Conservation (phyloP, 2,888 invertebrate genomes). For the Caradrina kadenii region DNA sequence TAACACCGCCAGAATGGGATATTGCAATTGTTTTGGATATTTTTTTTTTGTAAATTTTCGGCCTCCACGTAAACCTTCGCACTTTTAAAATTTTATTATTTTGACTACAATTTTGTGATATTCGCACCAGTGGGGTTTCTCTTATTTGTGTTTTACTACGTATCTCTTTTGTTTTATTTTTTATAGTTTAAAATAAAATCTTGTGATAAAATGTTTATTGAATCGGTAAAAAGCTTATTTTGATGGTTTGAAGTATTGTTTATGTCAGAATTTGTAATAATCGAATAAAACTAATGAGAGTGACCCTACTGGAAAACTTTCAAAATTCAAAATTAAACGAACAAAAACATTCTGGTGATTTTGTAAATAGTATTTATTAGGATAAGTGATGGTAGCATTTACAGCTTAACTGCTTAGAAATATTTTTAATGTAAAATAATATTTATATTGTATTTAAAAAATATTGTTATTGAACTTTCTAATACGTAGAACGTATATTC, state of each 20-base stretch:
- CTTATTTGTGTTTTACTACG: slow-evolving; percentile 30
- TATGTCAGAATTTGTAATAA: slow-evolving; percentile 16
- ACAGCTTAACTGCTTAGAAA: slow-evolving; percentile 87
- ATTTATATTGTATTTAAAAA: slow-evolving; percentile 89
- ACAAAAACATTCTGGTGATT: slow-evolving; percentile 86
- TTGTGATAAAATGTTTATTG: slow-evolving; percentile 48
- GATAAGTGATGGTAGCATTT: slow-evolving; percentile 87
- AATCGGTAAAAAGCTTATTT: slow-evolving; percentile 19
- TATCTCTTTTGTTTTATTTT: slow-evolving; percentile 22
- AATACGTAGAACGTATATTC: slow-evolving; percentile 83
- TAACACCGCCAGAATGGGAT: slow-evolving; percentile 86
- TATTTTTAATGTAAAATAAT: slow-evolving; percentile 89
- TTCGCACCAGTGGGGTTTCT: slow-evolving; percentile 50
- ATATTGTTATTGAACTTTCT: slow-evolving; percentile 84
- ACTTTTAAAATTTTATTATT: slow-evolving; percentile 45
- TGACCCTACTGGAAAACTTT: slow-evolving; percentile 45
- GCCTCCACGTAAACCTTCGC: slow-evolving; percentile 53
- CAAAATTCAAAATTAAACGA: slow-evolving; percentile 61
- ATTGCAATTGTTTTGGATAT: slow-evolving; percentile 79
- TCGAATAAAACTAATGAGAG: slow-evolving; percentile 40
- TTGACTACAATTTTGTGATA: slow-evolving; percentile 63
- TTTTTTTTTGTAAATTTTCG: slow-evolving; percentile 58
- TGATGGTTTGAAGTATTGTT: slow-evolving; percentile 21
- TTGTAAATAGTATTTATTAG: slow-evolving; percentile 90
- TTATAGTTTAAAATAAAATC: slow-evolving; percentile 21